Conservation (phyloP, 2,888 invertebrate species). For the Fragum fragum region DNA sequence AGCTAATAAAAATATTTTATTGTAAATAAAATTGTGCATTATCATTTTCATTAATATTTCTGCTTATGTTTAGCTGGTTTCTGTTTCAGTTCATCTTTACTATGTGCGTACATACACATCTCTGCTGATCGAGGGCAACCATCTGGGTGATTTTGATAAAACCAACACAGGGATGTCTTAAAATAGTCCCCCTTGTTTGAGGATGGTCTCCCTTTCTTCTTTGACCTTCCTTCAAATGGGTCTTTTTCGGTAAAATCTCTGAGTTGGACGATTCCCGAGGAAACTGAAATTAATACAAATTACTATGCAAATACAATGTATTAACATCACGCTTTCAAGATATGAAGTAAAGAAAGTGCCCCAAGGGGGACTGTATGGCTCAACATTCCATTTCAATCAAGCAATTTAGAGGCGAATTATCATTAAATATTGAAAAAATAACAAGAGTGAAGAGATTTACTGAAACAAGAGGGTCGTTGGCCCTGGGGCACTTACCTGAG, state of each 20-base stretch:
- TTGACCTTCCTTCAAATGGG: constrained; percentile 71
- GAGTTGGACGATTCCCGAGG: constrained; percentile 80
- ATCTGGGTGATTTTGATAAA: constrained; percentile 93
- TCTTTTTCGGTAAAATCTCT: constrained; percentile 77
- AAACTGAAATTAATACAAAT: constrained; percentile 72
- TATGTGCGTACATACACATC: constrained; percentile 93
- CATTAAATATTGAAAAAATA: too few species aligned
- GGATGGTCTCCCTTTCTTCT: constrained; percentile 42
- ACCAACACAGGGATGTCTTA: constrained; percentile 91
- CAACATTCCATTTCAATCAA: too few species aligned
- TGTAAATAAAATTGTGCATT: too few species aligned
- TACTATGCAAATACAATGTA: too few species aligned
- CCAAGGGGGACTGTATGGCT: too few species aligned
- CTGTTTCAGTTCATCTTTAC: constrained; percentile 71
- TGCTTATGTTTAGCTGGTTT: constrained; percentile 50
- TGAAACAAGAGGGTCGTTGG: too few species aligned
- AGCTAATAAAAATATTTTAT: too few species aligned
- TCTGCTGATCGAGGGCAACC: constrained; percentile 92
- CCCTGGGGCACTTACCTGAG: too few species aligned
- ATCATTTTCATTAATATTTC: background rate
- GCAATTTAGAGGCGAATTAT: background rate
- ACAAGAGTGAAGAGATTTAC: too few species aligned
- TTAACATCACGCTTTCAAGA: too few species aligned
- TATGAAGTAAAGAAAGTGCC: too few species aligned
- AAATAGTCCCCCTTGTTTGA: constrained; percentile 38